Base-by-base conservation (phyloP, 2,888 invertebrate genomes). In the Dasysyrphus tricinctus region DNA sequence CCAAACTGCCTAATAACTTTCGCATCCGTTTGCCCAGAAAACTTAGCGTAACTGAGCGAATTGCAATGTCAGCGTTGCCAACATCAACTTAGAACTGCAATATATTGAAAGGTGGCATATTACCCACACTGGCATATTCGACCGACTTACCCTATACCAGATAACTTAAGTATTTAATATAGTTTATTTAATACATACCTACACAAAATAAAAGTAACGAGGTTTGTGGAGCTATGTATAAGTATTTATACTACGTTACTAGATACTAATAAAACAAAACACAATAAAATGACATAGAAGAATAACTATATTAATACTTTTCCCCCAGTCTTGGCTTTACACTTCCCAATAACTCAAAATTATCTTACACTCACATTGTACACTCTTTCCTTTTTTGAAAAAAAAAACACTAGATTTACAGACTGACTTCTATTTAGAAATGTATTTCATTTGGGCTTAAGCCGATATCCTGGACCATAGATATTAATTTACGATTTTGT, bases 401-500 rank as follows among this genome's bases (percentile, higher is more conserved):
- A 14, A 29, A 14, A 37, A 42, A 5, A 11, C 12, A 6, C 57
- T 74, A 77, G 11, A 39, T 44, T 32, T n/a, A 63, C 11, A 44
- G 63, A 19, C 34, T 34, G 5, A 12, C 6, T 49, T 67, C 11
- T 14, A 49, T 47, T 39, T 82, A 75, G n/a, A 69, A 57, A 70
- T 59, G 70, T 8, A 78, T 86, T 70, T 86, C 78, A 37, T 70
- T 78, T 65, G 59, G 37, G 8, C 59, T 78, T 7, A 88, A 57
- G 1, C 89, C 89, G n/a, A 92, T 88, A 69, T 90, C 89, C 69
- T 89, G 89, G 1, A 92, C 70, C 80, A 90, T 88, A 44, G 89
- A 80, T 59, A 93, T 90, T 8, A 92, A 80, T 75, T 91, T 90
- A n/a, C 90, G 89, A 88, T 92, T 93, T 73, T 91, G 90, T 37